Conservation (phyloP, 2,113 vertebrate genomes). For the Ageneiosus marmoratus region DNA sequence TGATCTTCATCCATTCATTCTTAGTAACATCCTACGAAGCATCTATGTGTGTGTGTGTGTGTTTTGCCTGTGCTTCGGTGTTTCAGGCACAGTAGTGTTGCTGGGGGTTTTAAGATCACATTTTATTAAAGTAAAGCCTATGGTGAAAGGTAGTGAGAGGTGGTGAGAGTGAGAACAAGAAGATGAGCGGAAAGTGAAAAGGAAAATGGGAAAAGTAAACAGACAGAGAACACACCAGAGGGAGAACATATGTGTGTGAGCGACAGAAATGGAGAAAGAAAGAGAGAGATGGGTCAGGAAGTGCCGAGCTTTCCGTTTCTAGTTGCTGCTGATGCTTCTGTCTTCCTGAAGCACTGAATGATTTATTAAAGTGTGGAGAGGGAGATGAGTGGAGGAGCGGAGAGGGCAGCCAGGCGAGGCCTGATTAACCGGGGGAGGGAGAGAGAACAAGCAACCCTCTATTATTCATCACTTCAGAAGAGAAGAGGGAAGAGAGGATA, state of each 20-base stretch:
- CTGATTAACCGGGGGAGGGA: conserved; percentile 72
- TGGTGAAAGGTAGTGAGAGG: not conserved
- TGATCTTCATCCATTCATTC: not conserved
- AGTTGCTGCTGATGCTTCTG: conserved; percentile 56
- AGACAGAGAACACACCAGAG: not conserved
- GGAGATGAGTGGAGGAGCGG: conserved; percentile 57
- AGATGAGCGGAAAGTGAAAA: not conserved
- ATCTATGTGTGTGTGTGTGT: not conserved
- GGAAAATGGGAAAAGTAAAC: conserved; percentile 1
- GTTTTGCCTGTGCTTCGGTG: not conserved
- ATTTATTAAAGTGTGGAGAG: conserved; percentile 70
- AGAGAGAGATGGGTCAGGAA: conserved; percentile 34
- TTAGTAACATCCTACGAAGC: not conserved
- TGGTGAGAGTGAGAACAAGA: conserved; percentile 40
- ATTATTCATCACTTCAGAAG: conserved; percentile 73
- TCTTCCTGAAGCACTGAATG: conserved; percentile 70
- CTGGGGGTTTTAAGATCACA: not conserved
- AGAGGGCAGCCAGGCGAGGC: conserved; percentile 69
- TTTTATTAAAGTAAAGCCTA: not conserved
- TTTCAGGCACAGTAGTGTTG: not conserved
- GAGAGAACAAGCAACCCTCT: conserved; percentile 73
- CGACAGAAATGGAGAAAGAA: conserved; percentile 20
- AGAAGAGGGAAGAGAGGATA: conserved; percentile 41
- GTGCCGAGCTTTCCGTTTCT: conserved; percentile 45
- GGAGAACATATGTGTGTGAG: not conserved